Evolutionary conservation across 2,113 vertebrate genomes (phyloP).

Genomic region (Lipophrys pholis): DNA sequence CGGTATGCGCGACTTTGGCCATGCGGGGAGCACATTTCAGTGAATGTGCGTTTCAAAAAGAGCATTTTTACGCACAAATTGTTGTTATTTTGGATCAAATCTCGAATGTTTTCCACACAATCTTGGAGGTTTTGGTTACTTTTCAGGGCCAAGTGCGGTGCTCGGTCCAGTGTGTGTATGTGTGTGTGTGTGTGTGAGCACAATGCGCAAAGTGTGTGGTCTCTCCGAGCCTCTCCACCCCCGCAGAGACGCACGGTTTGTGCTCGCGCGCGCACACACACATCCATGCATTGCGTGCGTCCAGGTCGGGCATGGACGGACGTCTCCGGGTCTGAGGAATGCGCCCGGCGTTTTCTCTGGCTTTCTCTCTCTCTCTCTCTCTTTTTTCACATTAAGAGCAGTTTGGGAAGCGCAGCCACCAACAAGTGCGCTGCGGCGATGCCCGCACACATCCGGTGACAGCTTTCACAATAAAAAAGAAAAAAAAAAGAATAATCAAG

Average conservation of each 20-base stretch:
- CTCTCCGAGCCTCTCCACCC: slow-evolving; percentile 76
- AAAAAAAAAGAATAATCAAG: no score
- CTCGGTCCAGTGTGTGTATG: slow-evolving; percentile 38
- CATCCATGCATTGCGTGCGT: slow-evolving; percentile 16
- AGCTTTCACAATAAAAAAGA: slow-evolving; percentile 39
- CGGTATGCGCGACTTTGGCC: slow-evolving; percentile 34
- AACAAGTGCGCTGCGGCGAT: neutral
- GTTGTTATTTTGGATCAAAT: neutral
- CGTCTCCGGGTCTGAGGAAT: slow-evolving; percentile 71
- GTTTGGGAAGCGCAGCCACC: slow-evolving; percentile 62
- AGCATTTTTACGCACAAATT: slow-evolving; percentile 18
- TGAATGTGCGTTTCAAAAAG: neutral
- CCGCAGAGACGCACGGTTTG: slow-evolving; percentile 64
- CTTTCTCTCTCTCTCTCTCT: neutral
- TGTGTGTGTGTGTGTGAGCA: slow-evolving; percentile 34
- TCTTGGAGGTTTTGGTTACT: slow-evolving; percentile 43
- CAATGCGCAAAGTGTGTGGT: slow-evolving; percentile 81
- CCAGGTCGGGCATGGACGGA: slow-evolving; percentile 58
- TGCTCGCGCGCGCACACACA: slow-evolving; percentile 30
- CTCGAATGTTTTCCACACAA: neutral
- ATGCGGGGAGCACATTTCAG: slow-evolving; percentile 65
- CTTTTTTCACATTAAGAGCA: slow-evolving; percentile 70
- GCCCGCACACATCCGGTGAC: neutral
- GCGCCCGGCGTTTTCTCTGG: slow-evolving; percentile 59
- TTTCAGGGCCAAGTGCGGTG: slow-evolving; percentile 36